Percentiles rank a stretch among this genome's conserved stretches.
Evolutionary conservation across 2,888 invertebrate genomes (phyloP).

Genomic region (Drosophila seclusa): DNA sequence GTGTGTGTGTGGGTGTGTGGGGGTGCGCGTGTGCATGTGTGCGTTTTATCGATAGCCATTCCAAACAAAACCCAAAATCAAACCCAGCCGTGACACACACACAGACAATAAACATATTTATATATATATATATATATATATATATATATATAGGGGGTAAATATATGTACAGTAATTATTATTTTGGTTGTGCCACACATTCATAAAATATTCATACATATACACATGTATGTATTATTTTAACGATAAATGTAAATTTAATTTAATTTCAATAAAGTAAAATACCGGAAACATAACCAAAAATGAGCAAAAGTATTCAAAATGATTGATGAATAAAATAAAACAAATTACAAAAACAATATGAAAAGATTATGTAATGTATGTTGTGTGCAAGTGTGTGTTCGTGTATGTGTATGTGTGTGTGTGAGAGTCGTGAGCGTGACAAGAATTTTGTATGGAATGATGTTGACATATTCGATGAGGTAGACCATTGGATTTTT

Average conservation of each 20-base stretch:
- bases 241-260: constrained; percentile 66
- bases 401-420: constrained; percentile 21
- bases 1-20: constrained; percentile 38
- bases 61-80: constrained; percentile 64
- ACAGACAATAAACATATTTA: constrained; percentile 32
- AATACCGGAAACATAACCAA: constrained; percentile 70
- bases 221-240: constrained; percentile 18
- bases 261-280: constrained; percentile 67
- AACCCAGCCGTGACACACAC: constrained; percentile 65
- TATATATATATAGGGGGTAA: constrained; percentile 42
- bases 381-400: constrained; percentile 24
- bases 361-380: constrained; percentile 61
- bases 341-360: constrained; percentile 56
- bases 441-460: constrained; percentile 62
- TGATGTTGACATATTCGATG: constrained; percentile 55
- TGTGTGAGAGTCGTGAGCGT: constrained; percentile 50
- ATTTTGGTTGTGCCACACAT: constrained; percentile 40
- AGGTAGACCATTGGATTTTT: constrained; percentile 47
- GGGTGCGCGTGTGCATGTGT: constrained; percentile 25
- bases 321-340: constrained; percentile 69
- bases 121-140: constrained; percentile 24
- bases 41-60: constrained; percentile 47
- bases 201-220: constrained; percentile 21
- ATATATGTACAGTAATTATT: constrained; percentile 68
- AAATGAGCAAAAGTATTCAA: constrained; percentile 54